Conservation (phyloP, 2,113 vertebrate genomes). For the Ornithorhynchus anatinus region DNA sequence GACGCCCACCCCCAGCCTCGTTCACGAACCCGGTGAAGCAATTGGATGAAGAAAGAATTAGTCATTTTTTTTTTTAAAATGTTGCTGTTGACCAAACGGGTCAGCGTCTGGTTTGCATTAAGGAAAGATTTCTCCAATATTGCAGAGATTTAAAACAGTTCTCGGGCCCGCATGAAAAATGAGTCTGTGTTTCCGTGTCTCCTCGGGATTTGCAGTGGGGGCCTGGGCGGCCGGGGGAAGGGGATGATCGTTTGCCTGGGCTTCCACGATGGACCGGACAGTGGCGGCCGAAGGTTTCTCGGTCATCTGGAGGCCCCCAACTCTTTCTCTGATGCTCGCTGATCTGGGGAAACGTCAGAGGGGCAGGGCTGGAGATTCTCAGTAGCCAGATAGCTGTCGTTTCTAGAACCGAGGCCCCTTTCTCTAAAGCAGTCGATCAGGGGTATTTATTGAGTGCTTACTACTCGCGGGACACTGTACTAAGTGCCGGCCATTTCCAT, state of each 20-base stretch:
- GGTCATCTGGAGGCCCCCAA: no score
- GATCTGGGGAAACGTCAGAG: not conserved
- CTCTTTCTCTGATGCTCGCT: no score
- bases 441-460: no score
- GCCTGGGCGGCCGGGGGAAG: no score
- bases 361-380: not conserved
- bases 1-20: not conserved
- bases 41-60: constrained; percentile 11
- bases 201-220: constrained; percentile 13
- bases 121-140: constrained; percentile 8
- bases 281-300: no score
- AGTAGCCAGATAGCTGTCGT: not conserved
- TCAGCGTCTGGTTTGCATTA: constrained; percentile 32
- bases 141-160: constrained; percentile 32
- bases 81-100: constrained; percentile 20
- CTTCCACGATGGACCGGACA: no score
- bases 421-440: no score
- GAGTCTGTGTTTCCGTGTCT: constrained; percentile 26
- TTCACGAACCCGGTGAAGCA: not conserved
- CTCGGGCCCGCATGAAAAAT: constrained; percentile 19
- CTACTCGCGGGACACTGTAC: no score
- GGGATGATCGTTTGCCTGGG: no score
- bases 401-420: not conserved
- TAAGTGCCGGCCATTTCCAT: no score
- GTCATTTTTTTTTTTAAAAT: not conserved